A percentile compares a stretch with the other conserved stretches of the same genome.
phyloP scores from a whole-genome alignment of 92 coral and sea anemone species.

The Actinernus sp. region DNA sequence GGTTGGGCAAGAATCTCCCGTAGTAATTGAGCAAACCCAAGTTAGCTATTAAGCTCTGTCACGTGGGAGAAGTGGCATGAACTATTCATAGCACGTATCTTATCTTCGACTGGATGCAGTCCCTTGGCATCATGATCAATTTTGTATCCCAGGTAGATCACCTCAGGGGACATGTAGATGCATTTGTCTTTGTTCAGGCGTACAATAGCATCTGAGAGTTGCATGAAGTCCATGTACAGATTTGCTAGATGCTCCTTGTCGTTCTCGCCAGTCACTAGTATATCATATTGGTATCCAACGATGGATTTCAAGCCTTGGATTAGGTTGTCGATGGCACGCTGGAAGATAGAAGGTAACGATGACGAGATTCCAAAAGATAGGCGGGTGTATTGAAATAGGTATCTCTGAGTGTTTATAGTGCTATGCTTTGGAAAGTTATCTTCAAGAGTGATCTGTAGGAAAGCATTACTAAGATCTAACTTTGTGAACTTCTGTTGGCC shows the following conservation, averaged over 20 bases:
- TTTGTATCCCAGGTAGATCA: constrained; percentile 6
- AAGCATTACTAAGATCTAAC: too few relatives aligned
- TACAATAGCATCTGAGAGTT: background rate
- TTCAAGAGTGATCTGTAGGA: constrained; percentile 6
- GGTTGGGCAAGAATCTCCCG: too few relatives aligned
- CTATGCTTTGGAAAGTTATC: too few relatives aligned
- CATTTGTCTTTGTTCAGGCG: constrained; percentile 11
- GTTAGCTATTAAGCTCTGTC: constrained; percentile 40
- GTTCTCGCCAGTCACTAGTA: constrained; percentile 12
- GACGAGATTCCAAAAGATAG: too few relatives aligned
- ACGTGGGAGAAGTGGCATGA: constrained; percentile 38
- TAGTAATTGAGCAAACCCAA: constrained; percentile 46
- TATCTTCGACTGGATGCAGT: too few relatives aligned
- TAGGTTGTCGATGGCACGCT: background rate
- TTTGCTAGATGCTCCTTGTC: background rate
- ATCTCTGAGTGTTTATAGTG: background rate
- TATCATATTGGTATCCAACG: constrained; percentile 3
- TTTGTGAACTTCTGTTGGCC: constrained; percentile 10
- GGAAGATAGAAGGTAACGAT: too few relatives aligned
- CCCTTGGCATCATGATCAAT: too few relatives aligned
- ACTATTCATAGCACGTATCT: constrained; percentile 38
- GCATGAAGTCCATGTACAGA: background rate
- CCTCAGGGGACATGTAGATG: constrained; percentile 3
- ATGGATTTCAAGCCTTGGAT: background rate
- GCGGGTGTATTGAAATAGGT: background rate